phyloP scores from a whole-genome alignment of 2,113 vertebrate genomes.

The Dasyprocta punctata region DNA sequence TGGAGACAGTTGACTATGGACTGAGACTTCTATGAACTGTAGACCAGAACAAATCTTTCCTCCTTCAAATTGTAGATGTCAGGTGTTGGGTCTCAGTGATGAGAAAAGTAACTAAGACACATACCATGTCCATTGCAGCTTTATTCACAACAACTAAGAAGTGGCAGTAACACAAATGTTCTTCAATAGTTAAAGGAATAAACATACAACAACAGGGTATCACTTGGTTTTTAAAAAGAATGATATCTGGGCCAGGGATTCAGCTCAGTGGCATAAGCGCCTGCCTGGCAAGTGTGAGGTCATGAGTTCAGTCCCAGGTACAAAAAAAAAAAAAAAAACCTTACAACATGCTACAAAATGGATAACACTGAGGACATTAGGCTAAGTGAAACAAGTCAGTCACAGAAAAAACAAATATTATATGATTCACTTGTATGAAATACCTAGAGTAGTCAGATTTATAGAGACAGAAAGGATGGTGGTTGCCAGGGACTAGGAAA shows the following conservation, averaged over 20 bases:
- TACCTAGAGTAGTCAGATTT: not conserved
- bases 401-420: not conserved
- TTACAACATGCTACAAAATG: not conserved
- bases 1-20: not conserved
- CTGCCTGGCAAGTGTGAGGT: too few species aligned
- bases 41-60: not conserved
- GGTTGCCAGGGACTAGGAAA: not conserved
- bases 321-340: too few species aligned
- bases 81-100: not conserved
- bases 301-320: too few species aligned
- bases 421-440: not conserved
- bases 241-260: too few species aligned
- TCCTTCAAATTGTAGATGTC: not conserved
- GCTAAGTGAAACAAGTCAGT: not conserved
- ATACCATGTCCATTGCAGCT: not conserved
- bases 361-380: not conserved
- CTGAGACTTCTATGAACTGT: not conserved
- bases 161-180: not conserved
- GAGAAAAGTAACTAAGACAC: not conserved
- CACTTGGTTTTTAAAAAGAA: not conserved
- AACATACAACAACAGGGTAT: not conserved
- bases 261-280: too few species aligned
- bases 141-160: not conserved
- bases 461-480: not conserved
- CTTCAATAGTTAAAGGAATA: not conserved